These are phyloP conservation scores for Hydropotes inermis DNA, from an alignment of 2,113 vertebrate genomes.

Conservation along the genomic window DNA sequence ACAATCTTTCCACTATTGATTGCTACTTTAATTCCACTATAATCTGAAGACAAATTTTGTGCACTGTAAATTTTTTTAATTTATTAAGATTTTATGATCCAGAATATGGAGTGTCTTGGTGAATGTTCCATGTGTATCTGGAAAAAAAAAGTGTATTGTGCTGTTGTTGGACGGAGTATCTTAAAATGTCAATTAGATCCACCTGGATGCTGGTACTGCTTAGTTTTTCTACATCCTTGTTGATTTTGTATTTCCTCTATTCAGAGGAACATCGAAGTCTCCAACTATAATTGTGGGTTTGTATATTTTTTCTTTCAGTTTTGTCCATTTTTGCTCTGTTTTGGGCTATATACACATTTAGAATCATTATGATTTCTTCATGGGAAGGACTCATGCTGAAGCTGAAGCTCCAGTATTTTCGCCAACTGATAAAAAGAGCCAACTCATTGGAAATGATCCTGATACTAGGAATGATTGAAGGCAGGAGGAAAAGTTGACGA, in stretches of 20 bases:
- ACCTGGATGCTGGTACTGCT: not conserved
- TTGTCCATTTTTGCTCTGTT: not conserved
- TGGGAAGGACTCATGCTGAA: not conserved
- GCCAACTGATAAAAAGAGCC: not conserved
- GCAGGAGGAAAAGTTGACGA: not conserved
- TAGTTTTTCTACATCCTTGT: not conserved
- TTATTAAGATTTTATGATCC: not conserved
- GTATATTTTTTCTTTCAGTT: not conserved
- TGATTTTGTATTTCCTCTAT: not conserved
- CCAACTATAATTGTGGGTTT: not conserved
- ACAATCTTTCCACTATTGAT: not conserved
- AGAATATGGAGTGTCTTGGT: not conserved
- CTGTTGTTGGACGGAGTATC: not conserved
- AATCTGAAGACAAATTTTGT: not conserved
- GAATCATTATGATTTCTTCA: not conserved
- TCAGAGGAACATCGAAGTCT: not conserved
- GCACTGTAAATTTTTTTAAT: not conserved
- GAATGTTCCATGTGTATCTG: not conserved
- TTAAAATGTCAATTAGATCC: not conserved
- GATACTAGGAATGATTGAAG: not conserved
- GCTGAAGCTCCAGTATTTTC: not conserved
- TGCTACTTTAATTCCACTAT: not conserved
- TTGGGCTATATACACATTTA: not conserved
- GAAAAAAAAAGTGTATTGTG: not conserved
- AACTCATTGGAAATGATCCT: not conserved